These are phyloP conservation scores for Perdix hodgsoniae DNA, from an alignment of 2,797 vertebrate genomes.

Conservation along the genomic window DNA sequence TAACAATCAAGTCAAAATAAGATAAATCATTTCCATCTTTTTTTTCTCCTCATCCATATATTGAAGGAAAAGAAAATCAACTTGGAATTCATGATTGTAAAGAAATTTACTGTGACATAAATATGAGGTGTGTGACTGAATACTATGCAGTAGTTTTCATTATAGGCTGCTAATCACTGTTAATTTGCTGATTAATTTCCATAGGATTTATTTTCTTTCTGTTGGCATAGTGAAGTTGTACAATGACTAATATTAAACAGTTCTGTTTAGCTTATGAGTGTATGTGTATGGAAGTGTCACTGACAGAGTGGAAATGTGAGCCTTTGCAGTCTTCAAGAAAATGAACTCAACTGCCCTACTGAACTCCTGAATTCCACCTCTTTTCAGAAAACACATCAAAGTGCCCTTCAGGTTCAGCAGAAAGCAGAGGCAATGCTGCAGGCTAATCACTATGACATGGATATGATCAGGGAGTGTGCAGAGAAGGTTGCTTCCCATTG, in stretches of 20 bases:
- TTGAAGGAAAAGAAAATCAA: neutral
- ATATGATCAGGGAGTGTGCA: constrained; percentile 97
- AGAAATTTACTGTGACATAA: neutral
- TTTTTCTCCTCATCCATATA: neutral
- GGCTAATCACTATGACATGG: constrained; percentile 98
- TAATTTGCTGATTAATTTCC: neutral
- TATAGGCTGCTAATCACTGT: neutral
- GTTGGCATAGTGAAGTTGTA: neutral
- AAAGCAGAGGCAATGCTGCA: constrained; percentile 96
- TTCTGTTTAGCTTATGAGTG: neutral
- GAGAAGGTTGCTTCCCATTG: constrained; percentile 97
- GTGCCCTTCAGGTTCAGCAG: constrained; percentile 96
- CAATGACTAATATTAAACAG: neutral
- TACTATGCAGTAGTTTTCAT: neutral
- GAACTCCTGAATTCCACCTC: constrained; percentile 2
- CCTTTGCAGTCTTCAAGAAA: neutral
- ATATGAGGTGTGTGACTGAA: neutral
- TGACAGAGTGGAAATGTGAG: neutral
- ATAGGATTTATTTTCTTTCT: neutral
- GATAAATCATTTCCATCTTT: neutral
- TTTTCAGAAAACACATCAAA: constrained; percentile 91
- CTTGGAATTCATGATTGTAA: neutral
- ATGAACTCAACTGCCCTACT: neutral
- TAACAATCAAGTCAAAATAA: neutral
- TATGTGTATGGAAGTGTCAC: neutral